A percentile compares a stretch with the other conserved stretches of the same genome.
phyloP scores from a whole-genome alignment of 2,113 vertebrate species.

The Chlamydotis undulata region DNA sequence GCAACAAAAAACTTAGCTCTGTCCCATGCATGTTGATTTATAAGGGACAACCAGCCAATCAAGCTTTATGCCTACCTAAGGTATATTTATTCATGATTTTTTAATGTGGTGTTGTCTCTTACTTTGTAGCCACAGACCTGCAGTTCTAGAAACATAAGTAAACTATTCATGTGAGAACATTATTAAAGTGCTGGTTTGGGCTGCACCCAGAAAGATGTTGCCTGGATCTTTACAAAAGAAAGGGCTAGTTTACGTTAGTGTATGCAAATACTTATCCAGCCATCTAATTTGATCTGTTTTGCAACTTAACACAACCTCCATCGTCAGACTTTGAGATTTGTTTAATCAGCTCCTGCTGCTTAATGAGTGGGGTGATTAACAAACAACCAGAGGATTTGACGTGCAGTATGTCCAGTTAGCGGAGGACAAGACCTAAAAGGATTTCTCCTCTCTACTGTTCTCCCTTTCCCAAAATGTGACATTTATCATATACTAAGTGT shows the following conservation, averaged over 20 bases:
- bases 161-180: not conserved
- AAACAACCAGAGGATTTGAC: slow-evolving; percentile 11
- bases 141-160: not conserved
- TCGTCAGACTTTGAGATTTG: slow-evolving; percentile 5
- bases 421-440: not conserved
- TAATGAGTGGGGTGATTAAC: slow-evolving; percentile 33
- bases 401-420: not conserved
- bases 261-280: slow-evolving; percentile 45
- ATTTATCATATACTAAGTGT: not conserved
- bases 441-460: not conserved
- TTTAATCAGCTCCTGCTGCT: slow-evolving; percentile 46
- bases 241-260: slow-evolving; percentile 32
- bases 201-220: not conserved
- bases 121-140: not conserved
- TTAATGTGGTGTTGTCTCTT: not conserved
- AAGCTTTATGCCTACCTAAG: not conserved
- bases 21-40: not conserved
- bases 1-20: not conserved
- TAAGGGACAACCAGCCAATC: not conserved
- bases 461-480: not conserved
- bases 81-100: not conserved
- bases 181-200: slow-evolving; percentile 1
- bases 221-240: not conserved
- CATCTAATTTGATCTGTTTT: slow-evolving; percentile 46
- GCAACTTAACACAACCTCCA: not conserved